These are phyloP conservation scores for Tenthredo livida DNA, from an alignment of 2,888 invertebrate species.

Conservation along the genomic window DNA sequence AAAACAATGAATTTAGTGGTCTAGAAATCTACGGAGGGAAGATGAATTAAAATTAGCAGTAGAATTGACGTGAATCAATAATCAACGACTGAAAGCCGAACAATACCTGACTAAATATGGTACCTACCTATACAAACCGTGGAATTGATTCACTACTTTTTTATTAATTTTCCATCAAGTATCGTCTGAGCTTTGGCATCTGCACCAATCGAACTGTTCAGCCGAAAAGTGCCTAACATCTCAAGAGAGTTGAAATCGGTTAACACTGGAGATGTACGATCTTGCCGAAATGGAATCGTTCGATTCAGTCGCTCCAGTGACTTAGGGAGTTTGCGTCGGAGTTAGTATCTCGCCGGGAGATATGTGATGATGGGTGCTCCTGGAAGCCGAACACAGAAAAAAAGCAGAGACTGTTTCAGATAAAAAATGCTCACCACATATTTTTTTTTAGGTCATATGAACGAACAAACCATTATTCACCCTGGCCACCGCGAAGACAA, in stretches of 20 bases:
- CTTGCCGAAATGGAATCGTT: conserved; percentile 27
- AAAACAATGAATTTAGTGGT: conserved; percentile 16
- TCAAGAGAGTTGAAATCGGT: conserved; percentile 8
- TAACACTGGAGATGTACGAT: conserved; percentile 25
- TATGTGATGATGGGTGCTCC: neutral
- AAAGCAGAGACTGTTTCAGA: neutral
- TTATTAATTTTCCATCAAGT: neutral
- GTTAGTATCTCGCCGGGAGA: neutral
- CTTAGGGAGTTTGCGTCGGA: neutral
- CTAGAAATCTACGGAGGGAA: conserved; percentile 4
- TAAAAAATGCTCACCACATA: neutral
- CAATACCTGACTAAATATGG: neutral
- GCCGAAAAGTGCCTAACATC: neutral
- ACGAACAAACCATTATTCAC: neutral
- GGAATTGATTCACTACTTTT: neutral
- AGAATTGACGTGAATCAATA: neutral
- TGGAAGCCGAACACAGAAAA: neutral
- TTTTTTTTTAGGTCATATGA: neutral
- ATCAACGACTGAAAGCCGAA: neutral
- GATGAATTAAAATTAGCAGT: neutral
- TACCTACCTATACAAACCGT: too few species aligned
- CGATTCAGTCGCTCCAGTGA: conserved; percentile 20
- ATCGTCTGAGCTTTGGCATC: neutral
- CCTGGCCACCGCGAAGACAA: neutral
- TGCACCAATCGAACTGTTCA: conserved; percentile 9